Evolutionary conservation across 2,113 vertebrate genomes (phyloP).

Genomic region (Butastur rufipennis): DNA sequence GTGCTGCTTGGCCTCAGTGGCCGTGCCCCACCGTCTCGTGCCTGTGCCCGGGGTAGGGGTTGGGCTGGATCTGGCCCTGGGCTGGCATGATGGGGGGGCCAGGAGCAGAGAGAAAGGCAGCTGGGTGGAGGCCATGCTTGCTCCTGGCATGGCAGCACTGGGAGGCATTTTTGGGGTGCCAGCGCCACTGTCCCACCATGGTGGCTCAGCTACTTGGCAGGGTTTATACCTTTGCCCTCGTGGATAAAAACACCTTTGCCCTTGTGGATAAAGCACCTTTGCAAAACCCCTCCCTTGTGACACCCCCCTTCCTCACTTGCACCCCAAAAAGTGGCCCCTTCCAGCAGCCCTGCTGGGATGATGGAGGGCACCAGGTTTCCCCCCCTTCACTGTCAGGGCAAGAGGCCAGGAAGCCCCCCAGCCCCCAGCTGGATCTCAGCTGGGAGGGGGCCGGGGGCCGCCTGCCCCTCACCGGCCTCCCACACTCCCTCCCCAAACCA

Average conservation of each 20-base stretch:
- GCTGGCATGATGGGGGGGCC: background rate
- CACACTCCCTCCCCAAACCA: constrained; percentile 70
- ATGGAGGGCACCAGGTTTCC: background rate
- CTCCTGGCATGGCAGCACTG: rapidly evolving
- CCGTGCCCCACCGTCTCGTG: rapidly evolving
- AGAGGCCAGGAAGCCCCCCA: background rate
- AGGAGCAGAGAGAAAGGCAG: background rate
- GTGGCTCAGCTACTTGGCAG: rapidly evolving
- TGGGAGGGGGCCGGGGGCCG: constrained; percentile 15
- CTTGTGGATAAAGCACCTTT: background rate
- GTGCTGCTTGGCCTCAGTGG: rapidly evolving
- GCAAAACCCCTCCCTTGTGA: background rate
- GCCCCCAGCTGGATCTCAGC: background rate
- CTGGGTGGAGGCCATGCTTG: background rate
- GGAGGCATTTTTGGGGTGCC: background rate
- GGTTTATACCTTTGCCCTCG: rapidly evolving
- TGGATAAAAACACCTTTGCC: background rate
- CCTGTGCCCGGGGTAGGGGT: too few species aligned
- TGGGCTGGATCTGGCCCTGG: background rate
- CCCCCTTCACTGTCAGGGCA: background rate
- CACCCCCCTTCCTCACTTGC: background rate
- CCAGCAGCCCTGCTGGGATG: rapidly evolving
- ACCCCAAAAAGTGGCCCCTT: background rate
- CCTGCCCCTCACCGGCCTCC: constrained; percentile 57
- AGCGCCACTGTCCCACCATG: background rate